Percentiles rank a stretch among this genome's conserved stretches.
Evolutionary conservation across 2,113 vertebrate genomes (phyloP).

Genomic region (Muntiacus reevesi): DNA sequence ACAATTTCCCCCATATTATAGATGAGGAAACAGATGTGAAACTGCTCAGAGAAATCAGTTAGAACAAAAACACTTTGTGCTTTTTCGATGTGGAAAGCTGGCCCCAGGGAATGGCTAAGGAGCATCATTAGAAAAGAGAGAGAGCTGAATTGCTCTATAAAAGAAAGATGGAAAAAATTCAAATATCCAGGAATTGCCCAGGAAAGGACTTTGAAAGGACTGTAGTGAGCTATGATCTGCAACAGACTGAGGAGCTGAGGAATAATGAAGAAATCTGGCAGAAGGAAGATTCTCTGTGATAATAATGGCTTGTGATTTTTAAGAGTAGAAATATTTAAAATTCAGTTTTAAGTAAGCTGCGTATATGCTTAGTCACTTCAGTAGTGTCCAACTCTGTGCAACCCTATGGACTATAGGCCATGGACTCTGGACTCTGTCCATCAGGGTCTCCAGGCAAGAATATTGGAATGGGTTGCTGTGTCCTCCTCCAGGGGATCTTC

Average conservation of each 20-base stretch:
- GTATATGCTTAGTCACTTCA: neutral
- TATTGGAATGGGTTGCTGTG: neutral
- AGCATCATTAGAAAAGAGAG: neutral
- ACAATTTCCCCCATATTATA: neutral
- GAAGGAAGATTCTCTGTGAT: neutral
- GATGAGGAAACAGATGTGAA: neutral
- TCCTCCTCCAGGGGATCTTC: neutral
- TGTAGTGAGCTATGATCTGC: neutral
- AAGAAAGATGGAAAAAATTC: neutral
- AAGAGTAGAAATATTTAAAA: neutral
- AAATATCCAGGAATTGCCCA: neutral
- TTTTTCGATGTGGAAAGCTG: neutral
- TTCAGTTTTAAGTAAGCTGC: neutral
- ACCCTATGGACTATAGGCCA: neutral
- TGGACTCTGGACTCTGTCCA: neutral
- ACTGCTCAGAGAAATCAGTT: neutral
- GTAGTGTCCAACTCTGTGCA: neutral
- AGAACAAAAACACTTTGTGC: neutral
- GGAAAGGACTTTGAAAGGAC: neutral
- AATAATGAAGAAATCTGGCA: neutral
- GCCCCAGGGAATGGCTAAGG: neutral
- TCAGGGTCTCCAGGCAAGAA: neutral
- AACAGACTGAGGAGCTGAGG: neutral
- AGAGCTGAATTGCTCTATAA: neutral
- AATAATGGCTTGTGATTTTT: neutral